Evolutionary conservation across 2,888 invertebrate species (phyloP), one percentile per base, ranked within the genome.

Genomic region (Ichneumoninae sp.): DNA sequence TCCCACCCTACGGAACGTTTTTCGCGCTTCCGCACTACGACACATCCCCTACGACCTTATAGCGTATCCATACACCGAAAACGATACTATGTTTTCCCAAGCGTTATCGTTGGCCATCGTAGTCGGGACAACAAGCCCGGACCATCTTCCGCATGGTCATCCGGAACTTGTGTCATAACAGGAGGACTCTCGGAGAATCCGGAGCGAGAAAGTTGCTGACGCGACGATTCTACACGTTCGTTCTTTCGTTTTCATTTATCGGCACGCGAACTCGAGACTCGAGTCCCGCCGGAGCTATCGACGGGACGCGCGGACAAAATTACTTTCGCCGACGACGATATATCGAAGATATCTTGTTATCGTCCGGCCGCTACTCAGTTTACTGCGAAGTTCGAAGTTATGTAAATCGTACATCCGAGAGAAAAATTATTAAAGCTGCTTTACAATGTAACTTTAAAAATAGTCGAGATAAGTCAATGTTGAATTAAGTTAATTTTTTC

Each of bases 31-130:
- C 69, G n/a, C 60, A 68, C 33, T 44, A 40, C 57, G 26, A 22
- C 50, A 70, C 70, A 81, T 60, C 57, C 71, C 82, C 71, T 69
- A 79, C 78, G 80, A 85, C 82, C 78, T 80, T 81, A 79, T 86
- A 79, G 71, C 72, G 68, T 65, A 69, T 80, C 57, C 69, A 75
- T 74, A 75, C 80, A 69, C 72, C 65, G 52, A 33, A n/a, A 16
- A 22, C 65, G 77, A 80, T 79, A 62, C 76, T 36, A 40, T 75
- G 36, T 74, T 57, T 57, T 69, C 47, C 44, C 36, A 13, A 68
- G 50, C 40, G 30, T 47, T 33, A 62, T 74, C 33, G 19, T 52
- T 70, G 10, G 80, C 77, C 76, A 66, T 75, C 57, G 40, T 26
- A 54, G 47, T 69, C 71, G 62, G 52, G 60, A 62, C 52, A 50